Percentiles rank a stretch among this genome's conserved stretches.
Conservation (phyloP, 2,113 vertebrate genomes). For the Hippolais icterina region DNA sequence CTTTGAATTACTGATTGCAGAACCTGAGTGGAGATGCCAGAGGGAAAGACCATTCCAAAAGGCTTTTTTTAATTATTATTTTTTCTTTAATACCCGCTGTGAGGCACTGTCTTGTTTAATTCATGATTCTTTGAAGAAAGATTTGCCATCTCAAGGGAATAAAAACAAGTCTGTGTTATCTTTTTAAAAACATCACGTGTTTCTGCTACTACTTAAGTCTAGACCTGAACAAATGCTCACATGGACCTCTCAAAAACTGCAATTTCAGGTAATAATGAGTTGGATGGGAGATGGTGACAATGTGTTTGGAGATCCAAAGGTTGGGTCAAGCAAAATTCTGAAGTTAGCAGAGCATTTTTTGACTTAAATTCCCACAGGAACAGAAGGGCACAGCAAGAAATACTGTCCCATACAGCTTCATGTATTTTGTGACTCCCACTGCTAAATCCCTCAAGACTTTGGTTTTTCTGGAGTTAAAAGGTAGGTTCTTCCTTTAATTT, state of each 20-base stretch:
- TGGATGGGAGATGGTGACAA: neutral
- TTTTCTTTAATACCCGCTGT: neutral
- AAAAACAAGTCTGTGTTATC: neutral
- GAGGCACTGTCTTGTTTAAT: constrained; percentile 8
- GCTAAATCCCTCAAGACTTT: neutral
- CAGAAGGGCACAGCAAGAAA: neutral
- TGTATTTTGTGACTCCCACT: neutral
- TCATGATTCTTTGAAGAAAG: neutral
- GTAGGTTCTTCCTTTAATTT: neutral
- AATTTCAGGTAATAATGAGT: accelerated
- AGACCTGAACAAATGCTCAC: neutral
- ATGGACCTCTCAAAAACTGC: neutral
- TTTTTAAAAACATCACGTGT: neutral
- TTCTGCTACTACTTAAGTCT: neutral
- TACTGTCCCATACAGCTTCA: neutral
- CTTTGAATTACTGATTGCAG: neutral
- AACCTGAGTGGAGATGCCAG: neutral
- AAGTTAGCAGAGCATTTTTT: neutral
- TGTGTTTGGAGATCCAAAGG: neutral
- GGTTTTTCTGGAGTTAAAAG: neutral
- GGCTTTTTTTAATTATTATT: neutral
- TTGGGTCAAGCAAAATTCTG: neutral
- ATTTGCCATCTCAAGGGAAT: neutral
- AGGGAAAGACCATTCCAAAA: neutral
- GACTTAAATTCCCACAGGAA: neutral